Evolutionary conservation across 92 coral and sea anemone genomes (phyloP).

Genomic region (Umimayanthus chanpuru): DNA sequence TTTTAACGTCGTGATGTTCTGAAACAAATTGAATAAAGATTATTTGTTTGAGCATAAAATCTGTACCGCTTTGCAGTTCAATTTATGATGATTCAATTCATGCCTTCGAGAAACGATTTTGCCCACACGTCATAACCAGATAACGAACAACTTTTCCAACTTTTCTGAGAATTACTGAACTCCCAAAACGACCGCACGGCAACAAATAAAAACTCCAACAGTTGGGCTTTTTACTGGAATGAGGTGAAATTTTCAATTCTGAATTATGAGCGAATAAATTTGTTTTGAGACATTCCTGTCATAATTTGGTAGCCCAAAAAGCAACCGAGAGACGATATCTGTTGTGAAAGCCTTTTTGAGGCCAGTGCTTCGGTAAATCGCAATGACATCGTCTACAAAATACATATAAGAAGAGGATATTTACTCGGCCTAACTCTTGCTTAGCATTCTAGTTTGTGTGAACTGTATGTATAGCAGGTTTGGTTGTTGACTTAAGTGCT

Average conservation of each 20-base stretch:
- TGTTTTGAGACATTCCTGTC: conserved; percentile 14
- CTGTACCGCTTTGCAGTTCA: background rate
- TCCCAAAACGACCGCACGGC: background rate
- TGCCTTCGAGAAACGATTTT: background rate
- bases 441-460: background rate
- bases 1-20: conserved; percentile 2
- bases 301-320: conserved; percentile 5
- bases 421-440: background rate
- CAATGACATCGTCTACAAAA: background rate
- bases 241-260: background rate
- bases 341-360: background rate
- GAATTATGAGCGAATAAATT: background rate
- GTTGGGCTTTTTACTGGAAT: background rate
- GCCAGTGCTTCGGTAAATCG: background rate
- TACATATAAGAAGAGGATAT: background rate
- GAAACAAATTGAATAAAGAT: conserved; percentile 20
- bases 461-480: background rate
- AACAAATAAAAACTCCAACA: background rate
- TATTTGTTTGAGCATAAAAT: background rate
- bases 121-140: conserved; percentile 5
- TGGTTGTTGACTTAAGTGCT: background rate
- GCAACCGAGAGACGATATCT: conserved; percentile 31
- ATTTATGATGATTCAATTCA: conserved; percentile 5
- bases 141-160: background rate
- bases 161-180: background rate